Conservation (phyloP, 2,797 vertebrate species). For the Falco berigora region DNA sequence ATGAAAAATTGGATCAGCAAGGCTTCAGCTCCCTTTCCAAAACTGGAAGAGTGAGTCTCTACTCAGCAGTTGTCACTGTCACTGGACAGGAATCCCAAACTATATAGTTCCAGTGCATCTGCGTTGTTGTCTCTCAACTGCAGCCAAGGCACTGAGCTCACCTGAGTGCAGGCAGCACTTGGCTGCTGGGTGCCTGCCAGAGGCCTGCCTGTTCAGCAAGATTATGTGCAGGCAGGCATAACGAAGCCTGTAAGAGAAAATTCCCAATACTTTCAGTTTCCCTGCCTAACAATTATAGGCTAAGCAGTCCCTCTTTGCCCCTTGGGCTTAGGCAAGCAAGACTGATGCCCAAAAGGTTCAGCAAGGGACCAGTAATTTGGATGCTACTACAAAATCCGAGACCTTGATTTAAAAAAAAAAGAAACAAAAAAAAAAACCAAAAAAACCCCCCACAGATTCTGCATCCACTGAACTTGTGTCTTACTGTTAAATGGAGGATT, state of each 20-base stretch:
- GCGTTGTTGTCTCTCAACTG: background rate
- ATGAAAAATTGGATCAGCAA: background rate
- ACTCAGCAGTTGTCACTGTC: accelerated
- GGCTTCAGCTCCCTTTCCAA: background rate
- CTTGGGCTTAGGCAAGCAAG: background rate
- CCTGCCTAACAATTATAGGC: background rate
- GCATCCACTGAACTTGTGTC: background rate
- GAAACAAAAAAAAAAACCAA: background rate
- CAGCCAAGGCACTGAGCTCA: background rate
- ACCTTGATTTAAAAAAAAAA: background rate
- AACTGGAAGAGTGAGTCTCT: background rate
- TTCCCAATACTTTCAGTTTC: background rate
- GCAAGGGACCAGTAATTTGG: background rate
- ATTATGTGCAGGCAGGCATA: background rate
- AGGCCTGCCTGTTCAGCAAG: background rate
- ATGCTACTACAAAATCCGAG: background rate
- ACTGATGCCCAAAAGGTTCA: background rate
- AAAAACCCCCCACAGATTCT: background rate
- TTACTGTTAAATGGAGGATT: background rate
- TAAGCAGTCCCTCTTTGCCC: accelerated
- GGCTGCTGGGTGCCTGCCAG: background rate
- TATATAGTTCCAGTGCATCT: background rate
- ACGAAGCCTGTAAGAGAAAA: background rate
- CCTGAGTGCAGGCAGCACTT: background rate
- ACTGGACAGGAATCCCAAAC: background rate